Evolutionary conservation across 2,797 vertebrate genomes (phyloP).

Genomic region (Enoplosus armatus): DNA sequence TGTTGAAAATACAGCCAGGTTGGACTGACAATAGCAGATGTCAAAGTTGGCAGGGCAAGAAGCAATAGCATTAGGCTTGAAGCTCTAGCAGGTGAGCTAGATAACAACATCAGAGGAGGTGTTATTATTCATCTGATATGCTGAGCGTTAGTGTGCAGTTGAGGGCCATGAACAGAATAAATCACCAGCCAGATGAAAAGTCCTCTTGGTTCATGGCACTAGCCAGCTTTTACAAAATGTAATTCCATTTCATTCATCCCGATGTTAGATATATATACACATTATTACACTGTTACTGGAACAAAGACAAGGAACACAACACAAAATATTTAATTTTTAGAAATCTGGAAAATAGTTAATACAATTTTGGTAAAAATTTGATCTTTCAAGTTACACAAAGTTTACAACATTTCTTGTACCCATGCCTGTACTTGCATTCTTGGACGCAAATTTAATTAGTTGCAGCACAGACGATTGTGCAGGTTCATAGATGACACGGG

Average conservation of each 20-base stretch:
- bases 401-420: not conserved
- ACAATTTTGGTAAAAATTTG: not conserved
- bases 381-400: not conserved
- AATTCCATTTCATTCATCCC: slow-evolving; percentile 8
- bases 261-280: not conserved
- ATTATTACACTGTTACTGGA: slow-evolving; percentile 12
- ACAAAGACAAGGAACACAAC: not conserved
- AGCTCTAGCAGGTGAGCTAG: slow-evolving; percentile 61
- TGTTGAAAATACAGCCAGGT: slow-evolving; percentile 55
- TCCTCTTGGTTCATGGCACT: slow-evolving; percentile 27
- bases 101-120: slow-evolving; percentile 63
- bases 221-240: slow-evolving; percentile 7
- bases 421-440: not conserved
- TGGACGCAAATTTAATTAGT: not conserved
- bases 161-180: slow-evolving; percentile 48
- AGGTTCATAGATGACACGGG: not conserved
- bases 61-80: slow-evolving; percentile 63
- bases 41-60: slow-evolving; percentile 64
- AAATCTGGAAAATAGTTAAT: not conserved
- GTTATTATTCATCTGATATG: slow-evolving; percentile 70
- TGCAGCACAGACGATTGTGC: not conserved
- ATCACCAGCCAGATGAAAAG: slow-evolving; percentile 42
- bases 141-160: slow-evolving; percentile 50
- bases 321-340: not conserved
- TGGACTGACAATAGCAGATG: slow-evolving; percentile 70